A percentile compares a stretch with the other conserved stretches of the same genome.
phyloP scores from a whole-genome alignment of 2,113 vertebrate genomes.

The Patagioenas fasciata region DNA sequence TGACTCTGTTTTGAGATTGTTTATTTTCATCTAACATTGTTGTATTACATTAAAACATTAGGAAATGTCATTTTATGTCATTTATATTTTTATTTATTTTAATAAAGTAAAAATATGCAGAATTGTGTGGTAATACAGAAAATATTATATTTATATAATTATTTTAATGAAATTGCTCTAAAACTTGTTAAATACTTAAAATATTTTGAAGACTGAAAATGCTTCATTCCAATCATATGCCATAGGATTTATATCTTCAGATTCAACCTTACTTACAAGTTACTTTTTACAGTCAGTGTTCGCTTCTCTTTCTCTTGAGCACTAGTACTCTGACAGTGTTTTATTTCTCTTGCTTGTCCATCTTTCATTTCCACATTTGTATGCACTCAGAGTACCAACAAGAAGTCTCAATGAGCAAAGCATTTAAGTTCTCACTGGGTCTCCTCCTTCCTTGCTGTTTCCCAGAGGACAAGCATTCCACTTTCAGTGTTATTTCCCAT shows the following conservation, averaged over 20 bases:
- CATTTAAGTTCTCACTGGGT: background rate
- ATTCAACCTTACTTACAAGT: background rate
- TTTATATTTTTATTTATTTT: background rate
- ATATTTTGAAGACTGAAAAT: background rate
- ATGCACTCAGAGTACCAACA: background rate
- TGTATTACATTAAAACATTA: background rate
- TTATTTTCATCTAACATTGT: background rate
- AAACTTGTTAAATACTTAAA: background rate
- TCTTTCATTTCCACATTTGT: slow-evolving; percentile 18
- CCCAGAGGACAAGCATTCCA: background rate
- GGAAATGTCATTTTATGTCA: background rate
- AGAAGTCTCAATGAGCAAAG: background rate
- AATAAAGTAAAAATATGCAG: background rate
- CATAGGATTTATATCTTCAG: background rate
- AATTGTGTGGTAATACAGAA: background rate
- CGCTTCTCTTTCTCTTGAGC: background rate
- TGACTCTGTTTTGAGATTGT: background rate
- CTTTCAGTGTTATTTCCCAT: background rate
- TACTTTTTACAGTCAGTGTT: background rate
- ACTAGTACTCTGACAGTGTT: background rate
- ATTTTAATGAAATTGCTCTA: background rate
- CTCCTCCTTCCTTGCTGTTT: background rate
- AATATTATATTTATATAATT: background rate
- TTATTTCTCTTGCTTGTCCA: background rate
- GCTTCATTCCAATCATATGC: background rate